These are phyloP conservation scores for Falco punctatus DNA, from an alignment of 2,113 vertebrate genomes.

Conservation along the genomic window DNA sequence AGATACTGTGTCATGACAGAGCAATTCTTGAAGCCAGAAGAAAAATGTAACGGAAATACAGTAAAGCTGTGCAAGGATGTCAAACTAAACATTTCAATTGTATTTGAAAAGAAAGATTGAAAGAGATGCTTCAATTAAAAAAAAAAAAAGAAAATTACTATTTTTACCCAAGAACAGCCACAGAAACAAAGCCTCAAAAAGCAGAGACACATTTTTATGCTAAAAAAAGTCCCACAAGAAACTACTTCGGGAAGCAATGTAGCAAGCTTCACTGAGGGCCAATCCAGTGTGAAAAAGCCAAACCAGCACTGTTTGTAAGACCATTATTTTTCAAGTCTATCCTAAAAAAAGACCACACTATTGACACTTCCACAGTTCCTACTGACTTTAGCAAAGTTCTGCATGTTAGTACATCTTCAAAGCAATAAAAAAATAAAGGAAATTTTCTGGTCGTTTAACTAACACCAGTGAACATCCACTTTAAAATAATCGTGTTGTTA, in stretches of 20 bases:
- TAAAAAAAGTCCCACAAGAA: not conserved
- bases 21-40: not conserved
- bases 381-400: not conserved
- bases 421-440: not conserved
- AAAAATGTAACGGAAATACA: not conserved
- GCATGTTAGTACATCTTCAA: not conserved
- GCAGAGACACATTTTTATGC: rapidly evolving
- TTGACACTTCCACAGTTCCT: not conserved
- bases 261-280: not conserved
- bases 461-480: not conserved
- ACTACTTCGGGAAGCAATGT: not conserved
- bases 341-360: not conserved
- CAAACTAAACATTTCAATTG: not conserved
- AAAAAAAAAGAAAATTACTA: not conserved
- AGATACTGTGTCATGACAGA: not conserved
- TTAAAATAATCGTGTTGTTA: not conserved
- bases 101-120: not conserved
- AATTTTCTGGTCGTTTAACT: not conserved
- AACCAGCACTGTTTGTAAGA: not conserved
- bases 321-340: not conserved
- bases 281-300: not conserved
- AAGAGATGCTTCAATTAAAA: not conserved
- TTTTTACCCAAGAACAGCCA: not conserved
- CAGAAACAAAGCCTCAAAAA: not conserved
- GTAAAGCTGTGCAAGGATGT: not conserved